phyloP scores from a whole-genome alignment of 2,113 vertebrate genomes.

The Rallus limicola region DNA sequence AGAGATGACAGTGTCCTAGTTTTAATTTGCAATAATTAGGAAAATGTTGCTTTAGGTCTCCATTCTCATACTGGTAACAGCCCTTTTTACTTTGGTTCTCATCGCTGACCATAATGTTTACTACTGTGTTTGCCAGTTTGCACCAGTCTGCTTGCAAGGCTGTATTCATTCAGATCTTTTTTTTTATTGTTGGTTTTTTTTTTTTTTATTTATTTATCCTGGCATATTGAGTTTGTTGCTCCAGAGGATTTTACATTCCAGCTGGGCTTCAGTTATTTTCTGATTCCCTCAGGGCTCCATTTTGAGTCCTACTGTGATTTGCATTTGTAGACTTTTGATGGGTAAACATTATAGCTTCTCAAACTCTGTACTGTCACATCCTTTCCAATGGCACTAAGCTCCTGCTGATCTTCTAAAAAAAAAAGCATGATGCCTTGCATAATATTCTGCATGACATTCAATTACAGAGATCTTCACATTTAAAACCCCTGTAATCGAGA shows the following conservation, averaged over 20 bases:
- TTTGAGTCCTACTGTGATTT: slow-evolving; percentile 40
- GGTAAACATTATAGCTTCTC: slow-evolving; percentile 15
- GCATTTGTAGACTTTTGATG: slow-evolving; percentile 20
- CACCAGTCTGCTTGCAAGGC: not conserved
- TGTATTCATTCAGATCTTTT: not conserved
- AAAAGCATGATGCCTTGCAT: not conserved
- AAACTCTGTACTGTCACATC: not conserved
- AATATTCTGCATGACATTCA: slow-evolving; percentile 35
- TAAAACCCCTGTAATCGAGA: not conserved
- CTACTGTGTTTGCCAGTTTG: not conserved
- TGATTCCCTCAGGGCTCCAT: slow-evolving; percentile 17
- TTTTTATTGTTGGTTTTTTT: not conserved
- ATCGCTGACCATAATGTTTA: not conserved
- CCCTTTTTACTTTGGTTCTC: not conserved
- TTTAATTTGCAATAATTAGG: not conserved
- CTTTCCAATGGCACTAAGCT: not conserved
- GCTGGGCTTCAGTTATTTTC: slow-evolving; percentile 40
- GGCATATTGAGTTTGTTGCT: slow-evolving; percentile 50
- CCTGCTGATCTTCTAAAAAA: not conserved
- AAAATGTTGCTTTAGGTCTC: not conserved
- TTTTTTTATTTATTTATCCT: not conserved
- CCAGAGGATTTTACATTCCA: slow-evolving; percentile 35
- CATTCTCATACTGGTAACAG: not conserved
- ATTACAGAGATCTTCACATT: slow-evolving; percentile 35
- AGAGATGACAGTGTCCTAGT: not conserved